These are phyloP conservation scores for Lontra canadensis DNA, from an alignment of 2,113 vertebrate genomes.

Conservation along the genomic window DNA sequence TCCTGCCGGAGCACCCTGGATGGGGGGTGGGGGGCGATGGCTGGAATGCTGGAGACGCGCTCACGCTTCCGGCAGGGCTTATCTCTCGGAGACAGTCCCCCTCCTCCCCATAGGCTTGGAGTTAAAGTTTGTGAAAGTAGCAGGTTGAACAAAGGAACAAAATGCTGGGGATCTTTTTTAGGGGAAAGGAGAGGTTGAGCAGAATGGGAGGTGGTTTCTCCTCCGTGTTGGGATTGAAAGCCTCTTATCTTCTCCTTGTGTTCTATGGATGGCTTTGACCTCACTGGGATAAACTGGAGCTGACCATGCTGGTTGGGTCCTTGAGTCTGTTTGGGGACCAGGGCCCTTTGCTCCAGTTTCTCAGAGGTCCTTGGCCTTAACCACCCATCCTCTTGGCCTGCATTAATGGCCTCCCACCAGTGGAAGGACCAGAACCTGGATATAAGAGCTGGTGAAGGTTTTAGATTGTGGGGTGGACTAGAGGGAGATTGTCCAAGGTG, in stretches of 20 bases:
- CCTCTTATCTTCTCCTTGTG: neutral
- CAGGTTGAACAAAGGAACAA: neutral
- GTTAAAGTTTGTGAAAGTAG: constrained; percentile 28
- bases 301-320: neutral
- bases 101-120: neutral
- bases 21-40: neutral
- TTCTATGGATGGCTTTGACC: neutral
- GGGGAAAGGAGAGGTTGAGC: neutral
- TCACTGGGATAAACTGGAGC: neutral
- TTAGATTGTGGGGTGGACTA: neutral
- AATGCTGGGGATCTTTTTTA: neutral
- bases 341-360: neutral
- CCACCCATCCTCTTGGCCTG: neutral
- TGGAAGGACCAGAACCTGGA: neutral
- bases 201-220: neutral
- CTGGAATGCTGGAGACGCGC: neutral
- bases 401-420: neutral
- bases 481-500: no score
- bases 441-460: neutral
- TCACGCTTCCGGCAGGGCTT: constrained; percentile 47
- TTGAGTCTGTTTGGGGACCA: neutral
- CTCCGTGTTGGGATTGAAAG: neutral
- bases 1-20: neutral
- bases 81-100: neutral
- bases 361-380: neutral